Evolutionary conservation across 2,113 vertebrate genomes (phyloP), one percentile per base, ranked within the genome.

Genomic region (Forbesichthys papilliferus): DNA sequence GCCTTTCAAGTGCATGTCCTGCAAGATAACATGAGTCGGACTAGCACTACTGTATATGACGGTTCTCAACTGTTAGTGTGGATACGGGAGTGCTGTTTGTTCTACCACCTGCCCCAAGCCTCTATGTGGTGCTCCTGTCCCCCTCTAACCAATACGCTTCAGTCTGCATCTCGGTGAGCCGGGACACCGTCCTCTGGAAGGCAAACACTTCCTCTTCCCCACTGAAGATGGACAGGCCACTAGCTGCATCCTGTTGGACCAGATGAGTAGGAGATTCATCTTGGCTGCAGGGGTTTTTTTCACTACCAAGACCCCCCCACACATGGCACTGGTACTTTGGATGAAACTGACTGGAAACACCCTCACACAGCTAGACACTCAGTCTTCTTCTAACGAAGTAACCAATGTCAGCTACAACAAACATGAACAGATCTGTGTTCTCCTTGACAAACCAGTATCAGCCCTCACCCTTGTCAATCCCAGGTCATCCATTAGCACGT

Each of bases 101-200:
- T 66, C 51, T 46, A 64, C 36, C 48, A 20, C 7, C 33, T 68
- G 72, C 73, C 46, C 20, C 27, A 16, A 81, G 49, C 90, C 90
- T 42, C 0, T 68, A 27, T 56, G 82, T 88, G 0, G 3, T 69
- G 82, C 90, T 95, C 83, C 97, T 90, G 86, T 97, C 96, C 3
- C 96, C 96, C 69, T 94, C 94, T 5, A 91, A 73, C 98, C 98
- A 99, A 78, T 99, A 99, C 64, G 96, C 94, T 33, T 96, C 96
- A 0, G 95, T 96, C 74, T 99, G 98, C 97, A 99, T 99, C 93
- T 99, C 96, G 0, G 94, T 98, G 60, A 99, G 96, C 0, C 97
- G 94, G 13, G 98, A 99, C 33, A 97, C 13, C 0, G 97, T 98
- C 60, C 98, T 94, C 74, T 98, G 95, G 90, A 96, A 99, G 53